These are phyloP conservation scores for Haplochromis vanheusdeni DNA, from an alignment of 2,113 vertebrate species.

Conservation along the genomic window DNA sequence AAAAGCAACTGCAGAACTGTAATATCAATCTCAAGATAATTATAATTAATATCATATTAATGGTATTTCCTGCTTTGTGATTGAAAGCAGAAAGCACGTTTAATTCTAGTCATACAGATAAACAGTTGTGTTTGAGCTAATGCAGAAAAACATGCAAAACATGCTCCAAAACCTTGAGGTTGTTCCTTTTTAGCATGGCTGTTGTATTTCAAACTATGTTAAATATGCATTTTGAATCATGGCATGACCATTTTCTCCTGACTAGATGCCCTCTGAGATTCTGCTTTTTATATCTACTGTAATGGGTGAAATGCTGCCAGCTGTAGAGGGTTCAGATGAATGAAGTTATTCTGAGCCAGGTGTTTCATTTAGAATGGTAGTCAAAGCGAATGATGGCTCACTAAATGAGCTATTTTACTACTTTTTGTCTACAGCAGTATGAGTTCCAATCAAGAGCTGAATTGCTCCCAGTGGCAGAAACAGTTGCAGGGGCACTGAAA, in stretches of 20 bases:
- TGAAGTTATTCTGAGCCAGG: slow-evolving; percentile 47
- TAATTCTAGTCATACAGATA: accelerated
- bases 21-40: not conserved
- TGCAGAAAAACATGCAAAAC: not conserved
- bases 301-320: slow-evolving; percentile 23
- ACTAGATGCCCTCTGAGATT: not conserved
- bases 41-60: not conserved
- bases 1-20: not conserved
- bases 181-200: not conserved
- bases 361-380: slow-evolving; percentile 44
- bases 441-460: slow-evolving; percentile 37
- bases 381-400: slow-evolving; percentile 17
- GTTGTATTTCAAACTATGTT: not conserved
- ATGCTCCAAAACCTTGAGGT: not conserved
- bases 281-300: not conserved
- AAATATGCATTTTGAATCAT: not conserved
- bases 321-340: slow-evolving; percentile 45
- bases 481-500: not conserved
- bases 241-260: not conserved
- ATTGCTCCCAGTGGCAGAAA: slow-evolving; percentile 25
- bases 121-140: not conserved
- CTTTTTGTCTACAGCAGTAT: slow-evolving; percentile 41
- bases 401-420: slow-evolving; percentile 49
- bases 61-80: not conserved
- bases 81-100: not conserved